phyloP scores from a whole-genome alignment of 2,113 vertebrate genomes.

The Brachionichthys hirsutus region DNA sequence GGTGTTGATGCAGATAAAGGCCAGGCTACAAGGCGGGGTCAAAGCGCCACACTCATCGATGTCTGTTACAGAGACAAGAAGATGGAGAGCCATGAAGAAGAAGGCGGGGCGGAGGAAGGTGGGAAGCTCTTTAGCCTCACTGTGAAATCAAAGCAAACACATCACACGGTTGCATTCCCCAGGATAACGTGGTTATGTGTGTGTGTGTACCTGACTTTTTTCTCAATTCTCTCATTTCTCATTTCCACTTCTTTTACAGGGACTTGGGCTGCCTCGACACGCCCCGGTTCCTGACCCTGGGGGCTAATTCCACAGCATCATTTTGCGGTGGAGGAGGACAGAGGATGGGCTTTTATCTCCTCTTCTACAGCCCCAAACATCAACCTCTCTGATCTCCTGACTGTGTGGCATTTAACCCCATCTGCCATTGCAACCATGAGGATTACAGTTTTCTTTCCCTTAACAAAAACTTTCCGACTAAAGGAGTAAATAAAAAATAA shows the following conservation, averaged over 20 bases:
- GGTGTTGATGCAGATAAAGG: slow-evolving; percentile 91
- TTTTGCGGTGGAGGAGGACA: slow-evolving; percentile 67
- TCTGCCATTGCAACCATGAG: slow-evolving; percentile 41
- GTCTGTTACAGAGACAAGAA: slow-evolving; percentile 52
- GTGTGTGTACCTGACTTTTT: slow-evolving; percentile 42
- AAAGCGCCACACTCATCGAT: slow-evolving; percentile 73
- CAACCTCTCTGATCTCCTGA: slow-evolving; percentile 68
- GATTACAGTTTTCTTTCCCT: background rate
- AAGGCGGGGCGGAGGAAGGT: slow-evolving; percentile 19
- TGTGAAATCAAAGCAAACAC: slow-evolving; percentile 55
- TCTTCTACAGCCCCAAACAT: slow-evolving; percentile 61
- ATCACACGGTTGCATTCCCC: slow-evolving; percentile 47
- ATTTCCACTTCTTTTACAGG: slow-evolving; percentile 59
- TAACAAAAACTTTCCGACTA: too few relatives aligned
- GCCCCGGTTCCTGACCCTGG: slow-evolving; percentile 76
- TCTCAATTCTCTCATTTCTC: slow-evolving; percentile 63
- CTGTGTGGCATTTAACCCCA: slow-evolving; percentile 75
- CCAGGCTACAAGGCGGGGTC: slow-evolving; percentile 81
- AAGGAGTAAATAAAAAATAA: too few relatives aligned
- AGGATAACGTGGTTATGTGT: slow-evolving; percentile 47
- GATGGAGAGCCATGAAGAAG: slow-evolving; percentile 15
- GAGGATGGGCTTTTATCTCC: slow-evolving; percentile 71
- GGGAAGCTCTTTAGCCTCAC: slow-evolving; percentile 26
- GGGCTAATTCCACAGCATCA: slow-evolving; percentile 76
- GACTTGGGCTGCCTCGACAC: slow-evolving; percentile 67